phyloP scores from a whole-genome alignment of 2,888 invertebrate genomes.

The Brachynemurus nebulosus region DNA sequence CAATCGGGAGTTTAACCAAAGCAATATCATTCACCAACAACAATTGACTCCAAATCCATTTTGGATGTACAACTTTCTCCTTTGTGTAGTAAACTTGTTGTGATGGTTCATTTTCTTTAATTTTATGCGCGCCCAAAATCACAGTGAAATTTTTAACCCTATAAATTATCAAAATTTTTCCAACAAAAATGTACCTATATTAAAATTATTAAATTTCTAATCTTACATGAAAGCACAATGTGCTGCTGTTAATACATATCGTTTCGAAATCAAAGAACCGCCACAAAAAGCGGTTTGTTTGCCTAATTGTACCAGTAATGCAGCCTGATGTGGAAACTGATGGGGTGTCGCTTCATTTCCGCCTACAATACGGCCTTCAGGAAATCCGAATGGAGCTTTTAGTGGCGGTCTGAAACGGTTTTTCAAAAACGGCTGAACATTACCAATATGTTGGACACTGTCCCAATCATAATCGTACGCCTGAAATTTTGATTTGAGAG shows the following conservation, averaged over 20 bases:
- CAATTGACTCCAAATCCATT: constrained; percentile 3
- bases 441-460: not conserved
- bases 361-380: constrained; percentile 12
- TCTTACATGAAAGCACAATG: constrained; percentile 2
- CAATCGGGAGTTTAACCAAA: not conserved
- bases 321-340: constrained; percentile 13
- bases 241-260: constrained; percentile 2
- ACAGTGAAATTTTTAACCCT: constrained; percentile 7
- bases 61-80: constrained; percentile 5
- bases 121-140: constrained; percentile 5
- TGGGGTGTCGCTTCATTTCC: constrained; percentile 13
- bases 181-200: not conserved
- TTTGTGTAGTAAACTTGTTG: constrained; percentile 1
- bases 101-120: constrained; percentile 3
- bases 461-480: not conserved
- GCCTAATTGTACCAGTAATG: not conserved
- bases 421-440: not conserved
- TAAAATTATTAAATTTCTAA: not conserved
- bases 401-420: too few relatives aligned
- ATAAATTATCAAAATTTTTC: not conserved
- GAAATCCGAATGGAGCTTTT: not conserved
- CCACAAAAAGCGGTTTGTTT: constrained; percentile 1
- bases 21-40: constrained; percentile 5
- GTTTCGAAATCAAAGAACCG: not conserved
- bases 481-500: too few relatives aligned